A percentile compares a stretch with the other conserved stretches of the same genome.
These are phyloP conservation scores for Drosophila barbarae DNA, from an alignment of 2,888 invertebrate genomes.

Conservation along the genomic window DNA sequence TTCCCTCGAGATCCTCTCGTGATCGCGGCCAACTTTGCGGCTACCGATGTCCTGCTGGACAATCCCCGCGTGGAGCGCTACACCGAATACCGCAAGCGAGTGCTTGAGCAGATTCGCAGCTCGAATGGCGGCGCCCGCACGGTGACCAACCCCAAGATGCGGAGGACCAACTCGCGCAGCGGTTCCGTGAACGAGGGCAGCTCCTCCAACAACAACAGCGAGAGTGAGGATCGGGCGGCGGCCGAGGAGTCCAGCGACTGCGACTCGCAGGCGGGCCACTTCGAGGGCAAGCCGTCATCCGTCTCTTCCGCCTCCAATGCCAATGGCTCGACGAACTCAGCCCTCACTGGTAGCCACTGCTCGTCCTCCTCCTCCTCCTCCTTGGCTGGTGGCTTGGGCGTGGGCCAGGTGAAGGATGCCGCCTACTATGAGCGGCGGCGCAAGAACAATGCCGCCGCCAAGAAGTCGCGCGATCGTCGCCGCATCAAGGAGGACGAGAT, in stretches of 20 bases:
- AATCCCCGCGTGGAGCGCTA: conserved; percentile 85
- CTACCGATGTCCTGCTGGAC: conserved; percentile 81
- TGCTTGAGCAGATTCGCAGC: conserved; percentile 84
- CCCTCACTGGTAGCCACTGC: not conserved
- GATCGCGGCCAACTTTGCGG: conserved; percentile 82
- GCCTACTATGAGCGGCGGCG: conserved; percentile 92
- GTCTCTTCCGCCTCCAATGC: conserved; percentile 1
- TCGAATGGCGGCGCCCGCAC: conserved; percentile 82
- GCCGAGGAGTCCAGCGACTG: conserved; percentile 77
- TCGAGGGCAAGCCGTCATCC: conserved; percentile 51
- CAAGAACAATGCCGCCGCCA: conserved; percentile 97
- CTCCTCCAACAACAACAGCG: conserved; percentile 75
- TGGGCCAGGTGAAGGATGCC: conserved; percentile 83
- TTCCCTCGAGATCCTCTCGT: conserved; percentile 86
- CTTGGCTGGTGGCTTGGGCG: not conserved
- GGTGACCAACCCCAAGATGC: conserved; percentile 86
- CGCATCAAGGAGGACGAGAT: conserved; percentile 95
- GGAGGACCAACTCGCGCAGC: conserved; percentile 80
- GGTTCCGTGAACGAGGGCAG: conserved; percentile 73
- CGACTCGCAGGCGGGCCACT: conserved; percentile 74
- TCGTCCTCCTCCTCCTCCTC: conserved; percentile 7
- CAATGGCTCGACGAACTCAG: conserved; percentile 4
- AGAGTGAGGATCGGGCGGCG: conserved; percentile 76
- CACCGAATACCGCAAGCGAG: conserved; percentile 84
- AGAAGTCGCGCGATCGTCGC: conserved; percentile 93